Evolutionary conservation across 2,888 invertebrate species (phyloP).

Genomic region (Zaprionus bogoriensis): DNA sequence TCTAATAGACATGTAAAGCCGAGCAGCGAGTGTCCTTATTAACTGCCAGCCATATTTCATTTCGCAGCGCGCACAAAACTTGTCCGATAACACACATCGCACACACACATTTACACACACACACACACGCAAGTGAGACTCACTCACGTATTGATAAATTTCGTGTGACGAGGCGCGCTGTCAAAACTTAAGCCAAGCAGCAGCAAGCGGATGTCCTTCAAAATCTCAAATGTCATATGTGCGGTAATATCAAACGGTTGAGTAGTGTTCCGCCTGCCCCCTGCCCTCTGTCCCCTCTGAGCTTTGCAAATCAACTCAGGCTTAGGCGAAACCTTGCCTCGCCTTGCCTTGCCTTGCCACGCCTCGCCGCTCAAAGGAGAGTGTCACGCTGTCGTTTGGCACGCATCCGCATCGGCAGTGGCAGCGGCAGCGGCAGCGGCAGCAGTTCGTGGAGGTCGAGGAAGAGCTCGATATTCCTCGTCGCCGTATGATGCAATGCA

Average conservation of each 20-base stretch:
- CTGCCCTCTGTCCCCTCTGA: neutral
- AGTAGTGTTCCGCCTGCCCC: slow-evolving; percentile 8
- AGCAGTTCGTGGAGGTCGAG: too few relatives aligned
- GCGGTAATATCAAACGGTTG: slow-evolving; percentile 46
- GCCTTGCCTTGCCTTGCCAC: slow-evolving; percentile 46
- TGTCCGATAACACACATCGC: slow-evolving; percentile 18
- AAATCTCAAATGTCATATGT: slow-evolving; percentile 65
- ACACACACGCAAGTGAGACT: slow-evolving; percentile 5
- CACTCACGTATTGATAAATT: slow-evolving; percentile 60
- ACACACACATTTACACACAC: neutral
- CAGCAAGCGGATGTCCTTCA: slow-evolving; percentile 52
- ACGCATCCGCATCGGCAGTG: slow-evolving; percentile 55
- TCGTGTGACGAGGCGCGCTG: slow-evolving; percentile 41
- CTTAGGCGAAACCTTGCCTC: slow-evolving; percentile 51
- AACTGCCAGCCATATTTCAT: slow-evolving; percentile 66
- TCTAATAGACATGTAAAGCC: slow-evolving; percentile 51
- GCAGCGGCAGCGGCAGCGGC: slow-evolving; percentile 13
- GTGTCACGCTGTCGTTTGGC: slow-evolving; percentile 58
- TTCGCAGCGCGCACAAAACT: slow-evolving; percentile 32
- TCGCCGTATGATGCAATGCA: slow-evolving; percentile 60
- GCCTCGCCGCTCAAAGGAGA: slow-evolving; percentile 67
- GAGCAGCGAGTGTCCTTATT: slow-evolving; percentile 60
- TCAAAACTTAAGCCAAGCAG: slow-evolving; percentile 49
- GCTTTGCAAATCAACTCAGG: slow-evolving; percentile 74
- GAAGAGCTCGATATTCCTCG: slow-evolving; percentile 37